phyloP scores from a whole-genome alignment of 2,797 vertebrate species.

The Myotis daubentonii region DNA sequence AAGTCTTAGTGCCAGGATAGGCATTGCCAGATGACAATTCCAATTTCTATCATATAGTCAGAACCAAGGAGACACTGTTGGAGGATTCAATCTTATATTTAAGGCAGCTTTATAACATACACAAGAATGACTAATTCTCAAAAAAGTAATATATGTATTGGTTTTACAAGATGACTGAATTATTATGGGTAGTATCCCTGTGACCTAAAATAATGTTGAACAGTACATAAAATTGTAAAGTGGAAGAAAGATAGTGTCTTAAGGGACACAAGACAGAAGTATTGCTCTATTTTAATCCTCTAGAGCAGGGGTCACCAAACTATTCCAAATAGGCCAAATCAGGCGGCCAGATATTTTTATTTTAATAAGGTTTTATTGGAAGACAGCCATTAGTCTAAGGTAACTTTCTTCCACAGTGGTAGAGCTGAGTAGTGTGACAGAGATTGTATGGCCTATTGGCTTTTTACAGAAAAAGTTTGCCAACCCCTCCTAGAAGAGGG shows the following conservation, averaged over 20 bases:
- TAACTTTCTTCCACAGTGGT: not conserved
- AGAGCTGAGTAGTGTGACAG: not conserved
- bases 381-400: not conserved
- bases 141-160: slow-evolving; percentile 2
- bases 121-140: slow-evolving; percentile 18
- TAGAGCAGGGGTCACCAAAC: not conserved
- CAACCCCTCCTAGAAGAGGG: not conserved
- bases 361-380: not conserved
- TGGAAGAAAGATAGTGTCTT: not conserved
- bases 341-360: not conserved
- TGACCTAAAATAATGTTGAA: not conserved
- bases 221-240: not conserved
- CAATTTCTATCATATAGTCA: not conserved
- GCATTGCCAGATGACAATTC: not conserved
- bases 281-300: not conserved
- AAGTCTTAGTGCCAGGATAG: not conserved
- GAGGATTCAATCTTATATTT: not conserved
- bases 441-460: not conserved
- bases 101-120: not conserved
- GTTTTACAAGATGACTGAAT: not conserved
- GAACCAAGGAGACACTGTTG: not conserved
- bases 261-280: not conserved
- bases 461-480: not conserved
- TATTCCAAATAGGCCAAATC: not conserved
- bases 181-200: not conserved